Evolutionary conservation across 2,113 vertebrate genomes (phyloP).

Genomic region (Pseudopodoces humilis): DNA sequence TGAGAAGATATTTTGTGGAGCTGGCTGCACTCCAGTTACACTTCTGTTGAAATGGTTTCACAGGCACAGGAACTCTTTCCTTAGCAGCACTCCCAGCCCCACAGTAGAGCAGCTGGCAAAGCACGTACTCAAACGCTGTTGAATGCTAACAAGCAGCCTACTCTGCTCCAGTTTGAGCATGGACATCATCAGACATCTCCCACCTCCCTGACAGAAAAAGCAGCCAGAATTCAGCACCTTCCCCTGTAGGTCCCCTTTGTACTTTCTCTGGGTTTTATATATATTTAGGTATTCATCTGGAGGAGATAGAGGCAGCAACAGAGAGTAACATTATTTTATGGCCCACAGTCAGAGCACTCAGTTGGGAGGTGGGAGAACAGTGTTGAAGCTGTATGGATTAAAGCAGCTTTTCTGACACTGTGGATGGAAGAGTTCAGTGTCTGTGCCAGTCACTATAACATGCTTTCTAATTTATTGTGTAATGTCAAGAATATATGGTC

Average conservation of each 20-base stretch:
- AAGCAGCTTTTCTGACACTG: slow-evolving; percentile 31
- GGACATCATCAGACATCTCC: neutral
- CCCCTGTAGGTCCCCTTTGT: neutral
- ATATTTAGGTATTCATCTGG: neutral
- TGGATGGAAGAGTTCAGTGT: neutral
- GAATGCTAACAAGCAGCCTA: neutral
- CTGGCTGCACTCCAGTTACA: neutral
- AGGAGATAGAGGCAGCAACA: neutral
- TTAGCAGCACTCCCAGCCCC: neutral
- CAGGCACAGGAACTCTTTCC: neutral
- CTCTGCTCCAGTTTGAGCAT: neutral
- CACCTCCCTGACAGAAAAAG: neutral
- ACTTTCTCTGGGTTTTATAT: neutral
- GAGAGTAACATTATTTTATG: neutral
- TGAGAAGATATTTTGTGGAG: neutral
- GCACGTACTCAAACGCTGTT: accelerated
- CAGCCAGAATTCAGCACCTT: neutral
- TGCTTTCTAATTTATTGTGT: neutral
- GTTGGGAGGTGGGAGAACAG: neutral
- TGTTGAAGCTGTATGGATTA: neutral
- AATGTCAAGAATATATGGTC: neutral
- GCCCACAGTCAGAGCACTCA: neutral
- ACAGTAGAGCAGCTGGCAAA: neutral
- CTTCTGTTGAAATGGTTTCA: neutral
- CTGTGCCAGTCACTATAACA: neutral